Evolutionary conservation across 1,140 invertebrate genomes (phyloP).

Genomic region (Zaprionus lachaisei): DNA sequence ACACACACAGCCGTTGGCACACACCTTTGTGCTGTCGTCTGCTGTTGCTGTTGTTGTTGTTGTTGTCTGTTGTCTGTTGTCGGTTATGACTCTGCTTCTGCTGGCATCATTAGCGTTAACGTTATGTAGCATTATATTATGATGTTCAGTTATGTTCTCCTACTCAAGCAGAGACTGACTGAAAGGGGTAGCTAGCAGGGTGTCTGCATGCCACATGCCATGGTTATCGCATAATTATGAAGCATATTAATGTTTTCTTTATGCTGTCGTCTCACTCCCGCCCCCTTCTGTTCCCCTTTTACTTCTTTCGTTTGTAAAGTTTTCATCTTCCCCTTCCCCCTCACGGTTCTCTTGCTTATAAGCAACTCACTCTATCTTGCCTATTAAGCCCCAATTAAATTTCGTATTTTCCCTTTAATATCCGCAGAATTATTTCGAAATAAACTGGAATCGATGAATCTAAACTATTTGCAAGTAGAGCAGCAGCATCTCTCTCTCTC

Average conservation of each 20-base stretch:
- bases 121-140: conserved; percentile 79
- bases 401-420: background rate
- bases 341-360: conserved; percentile 46
- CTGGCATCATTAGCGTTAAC: conserved; percentile 80
- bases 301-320: conserved; percentile 71
- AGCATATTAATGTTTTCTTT: conserved; percentile 76
- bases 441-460: background rate
- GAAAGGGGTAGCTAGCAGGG: background rate
- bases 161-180: background rate
- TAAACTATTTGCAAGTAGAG: conserved; percentile 2
- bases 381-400: background rate
- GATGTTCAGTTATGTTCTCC: conserved; percentile 52
- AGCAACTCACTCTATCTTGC: conserved; percentile 23
- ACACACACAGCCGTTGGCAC: conserved; percentile 47
- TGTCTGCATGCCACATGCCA: conserved; percentile 10
- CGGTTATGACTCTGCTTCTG: conserved; percentile 41
- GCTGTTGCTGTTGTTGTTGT: conserved; percentile 40
- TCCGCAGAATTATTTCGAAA: background rate
- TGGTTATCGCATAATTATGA: conserved; percentile 82
- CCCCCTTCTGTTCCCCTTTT: conserved; percentile 63
- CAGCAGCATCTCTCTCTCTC: background rate
- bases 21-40: conserved; percentile 41
- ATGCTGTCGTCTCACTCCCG: conserved; percentile 8
- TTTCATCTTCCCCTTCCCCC: conserved; percentile 25
- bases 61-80: conserved; percentile 36